Conservation (phyloP, 2,888 invertebrate species). For the Tetramorium bicarinatum region DNA sequence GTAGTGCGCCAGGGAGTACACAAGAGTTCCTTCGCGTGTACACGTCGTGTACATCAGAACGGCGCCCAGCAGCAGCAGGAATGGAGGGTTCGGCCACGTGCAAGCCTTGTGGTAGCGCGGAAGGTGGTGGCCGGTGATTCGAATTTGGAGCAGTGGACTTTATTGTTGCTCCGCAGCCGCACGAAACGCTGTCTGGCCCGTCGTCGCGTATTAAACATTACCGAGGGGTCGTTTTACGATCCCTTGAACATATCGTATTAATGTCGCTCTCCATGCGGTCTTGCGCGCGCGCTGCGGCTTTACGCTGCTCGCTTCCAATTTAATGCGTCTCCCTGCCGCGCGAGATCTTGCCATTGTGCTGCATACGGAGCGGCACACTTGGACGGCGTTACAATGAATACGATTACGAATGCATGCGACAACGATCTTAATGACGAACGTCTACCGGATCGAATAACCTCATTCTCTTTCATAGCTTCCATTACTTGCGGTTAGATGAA, state of each 20-base stretch:
- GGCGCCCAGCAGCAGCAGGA: neutral
- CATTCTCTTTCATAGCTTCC: neutral
- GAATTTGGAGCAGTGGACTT: conserved; percentile 48
- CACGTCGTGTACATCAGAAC: conserved; percentile 17
- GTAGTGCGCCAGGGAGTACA: neutral
- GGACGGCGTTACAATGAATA: conserved; percentile 31
- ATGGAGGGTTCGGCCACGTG: conserved; percentile 11
- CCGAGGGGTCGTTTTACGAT: conserved; percentile 60
- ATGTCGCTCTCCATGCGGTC: conserved; percentile 62
- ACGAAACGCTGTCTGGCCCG: conserved; percentile 67
- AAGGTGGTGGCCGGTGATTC: conserved; percentile 45
- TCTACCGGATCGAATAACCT: neutral
- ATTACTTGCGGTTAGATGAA: neutral
- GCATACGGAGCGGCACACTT: neutral
- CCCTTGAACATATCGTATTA: conserved; percentile 69
- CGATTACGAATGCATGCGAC: conserved; percentile 36
- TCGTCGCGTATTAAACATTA: conserved; percentile 53
- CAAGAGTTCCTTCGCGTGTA: conserved; percentile 20
- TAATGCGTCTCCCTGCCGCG: conserved; percentile 35
- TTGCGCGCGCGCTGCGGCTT: conserved; percentile 52
- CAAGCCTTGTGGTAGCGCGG: neutral
- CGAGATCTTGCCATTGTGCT: conserved; percentile 43
- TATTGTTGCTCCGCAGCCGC: conserved; percentile 45
- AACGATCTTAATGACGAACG: conserved; percentile 46
- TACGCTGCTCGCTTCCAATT: conserved; percentile 60